These are phyloP conservation scores for Aplysina aerophoba DNA, from an alignment of 37 sponge, comb jelly and placozoan genomes.

Conservation along the genomic window DNA sequence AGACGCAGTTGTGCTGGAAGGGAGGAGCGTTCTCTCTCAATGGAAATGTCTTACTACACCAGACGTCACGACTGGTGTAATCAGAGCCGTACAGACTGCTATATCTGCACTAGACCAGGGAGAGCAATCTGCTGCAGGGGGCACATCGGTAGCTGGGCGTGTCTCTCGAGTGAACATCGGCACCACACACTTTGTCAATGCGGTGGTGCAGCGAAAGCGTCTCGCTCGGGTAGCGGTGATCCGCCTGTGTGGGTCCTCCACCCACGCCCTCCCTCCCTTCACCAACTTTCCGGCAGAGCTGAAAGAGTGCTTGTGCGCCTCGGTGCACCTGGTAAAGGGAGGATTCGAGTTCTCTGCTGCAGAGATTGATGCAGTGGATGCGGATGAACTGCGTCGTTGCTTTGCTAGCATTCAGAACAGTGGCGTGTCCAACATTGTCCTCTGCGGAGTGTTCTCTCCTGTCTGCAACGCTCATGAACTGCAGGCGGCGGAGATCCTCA, in stretches of 20 bases:
- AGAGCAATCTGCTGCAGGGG: neutral
- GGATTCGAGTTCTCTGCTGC: conserved; percentile 64
- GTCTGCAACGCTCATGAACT: conserved; percentile 61
- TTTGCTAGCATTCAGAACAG: conserved; percentile 13
- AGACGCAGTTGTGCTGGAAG: conserved; percentile 71
- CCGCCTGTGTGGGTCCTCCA: conserved; percentile 74
- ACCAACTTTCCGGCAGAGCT: conserved; percentile 75
- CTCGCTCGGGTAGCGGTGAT: conserved; percentile 69
- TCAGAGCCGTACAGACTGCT: neutral
- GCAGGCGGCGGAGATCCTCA: conserved; percentile 48
- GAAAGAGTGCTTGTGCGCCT: neutral
- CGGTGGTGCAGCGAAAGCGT: conserved; percentile 59
- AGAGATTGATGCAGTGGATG: conserved; percentile 39
- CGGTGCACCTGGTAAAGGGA: conserved; percentile 57
- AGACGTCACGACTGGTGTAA: conserved; percentile 31
- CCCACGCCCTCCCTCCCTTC: conserved; percentile 77
- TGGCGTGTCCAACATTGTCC: conserved; percentile 63
- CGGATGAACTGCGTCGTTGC: conserved; percentile 41
- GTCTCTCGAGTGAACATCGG: conserved; percentile 76
- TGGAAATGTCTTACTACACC: conserved; percentile 10
- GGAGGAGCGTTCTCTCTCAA: conserved; percentile 35
- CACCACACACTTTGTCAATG: conserved; percentile 89
- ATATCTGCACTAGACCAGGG: neutral
- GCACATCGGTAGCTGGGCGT: conserved; percentile 2
- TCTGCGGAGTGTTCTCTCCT: conserved; percentile 82